Conservation (phyloP, 2,888 invertebrate species). For the Girardia tigrina region DNA sequence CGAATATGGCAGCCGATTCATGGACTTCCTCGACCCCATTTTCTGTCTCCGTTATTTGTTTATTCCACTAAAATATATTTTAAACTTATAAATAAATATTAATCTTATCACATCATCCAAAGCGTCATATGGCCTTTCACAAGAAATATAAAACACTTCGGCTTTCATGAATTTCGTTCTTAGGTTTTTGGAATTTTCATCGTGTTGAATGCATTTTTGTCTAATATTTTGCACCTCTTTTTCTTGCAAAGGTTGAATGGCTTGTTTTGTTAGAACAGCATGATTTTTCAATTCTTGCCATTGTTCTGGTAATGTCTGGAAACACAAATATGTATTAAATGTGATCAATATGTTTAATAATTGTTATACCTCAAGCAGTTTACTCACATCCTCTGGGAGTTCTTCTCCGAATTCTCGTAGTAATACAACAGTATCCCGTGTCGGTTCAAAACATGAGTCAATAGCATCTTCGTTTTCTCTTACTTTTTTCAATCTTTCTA, state of each 20-base stretch:
- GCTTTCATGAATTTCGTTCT: constrained; percentile 8
- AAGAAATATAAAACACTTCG: constrained; percentile 24
- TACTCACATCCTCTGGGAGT: constrained; percentile 31
- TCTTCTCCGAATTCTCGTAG: constrained; percentile 35
- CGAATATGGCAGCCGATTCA: constrained; percentile 34
- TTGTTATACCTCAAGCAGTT: constrained; percentile 30
- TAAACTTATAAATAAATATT: not conserved
- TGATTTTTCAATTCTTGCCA: constrained; percentile 36
- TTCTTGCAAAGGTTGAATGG: constrained; percentile 31
- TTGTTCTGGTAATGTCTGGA: constrained; percentile 34
- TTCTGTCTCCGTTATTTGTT: constrained; percentile 21
- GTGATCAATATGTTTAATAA: not conserved
- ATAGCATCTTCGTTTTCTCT: constrained; percentile 32
- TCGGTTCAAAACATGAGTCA: constrained; percentile 35
- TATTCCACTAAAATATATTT: constrained; percentile 30
- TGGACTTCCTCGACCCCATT: constrained; percentile 13
- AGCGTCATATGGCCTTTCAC: constrained; percentile 27
- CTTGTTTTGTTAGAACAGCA: constrained; percentile 28
- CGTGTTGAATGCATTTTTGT: constrained; percentile 27
- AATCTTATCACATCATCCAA: constrained; percentile 25
- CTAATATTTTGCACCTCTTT: constrained; percentile 33
- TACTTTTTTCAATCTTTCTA: constrained; percentile 34
- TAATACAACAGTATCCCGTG: constrained; percentile 32
- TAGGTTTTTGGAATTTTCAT: constrained; percentile 8
- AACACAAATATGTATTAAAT: not conserved